Base-by-base conservation (phyloP, 2,888 invertebrate genomes). In the Drosophila greeni region DNA sequence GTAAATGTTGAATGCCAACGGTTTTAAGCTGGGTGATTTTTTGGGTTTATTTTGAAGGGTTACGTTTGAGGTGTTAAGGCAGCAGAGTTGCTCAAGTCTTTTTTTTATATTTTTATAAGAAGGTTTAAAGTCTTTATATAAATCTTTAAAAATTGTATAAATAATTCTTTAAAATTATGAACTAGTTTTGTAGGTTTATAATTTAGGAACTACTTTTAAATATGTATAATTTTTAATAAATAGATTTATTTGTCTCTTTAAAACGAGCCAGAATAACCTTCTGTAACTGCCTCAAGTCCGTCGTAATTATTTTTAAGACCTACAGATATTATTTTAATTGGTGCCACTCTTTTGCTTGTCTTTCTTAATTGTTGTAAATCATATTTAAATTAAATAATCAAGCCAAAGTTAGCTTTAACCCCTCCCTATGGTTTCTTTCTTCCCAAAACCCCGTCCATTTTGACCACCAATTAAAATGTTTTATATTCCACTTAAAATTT, bases 401-500 rank as follows among this genome's bases (percentile, higher is more conserved):
- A 11, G 23, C 1, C 5, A 5, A 7, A 5, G 23, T 3, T 33
- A 9, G 18, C 4, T n/a, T n/a, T 14, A 33, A 20, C 8, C 39
- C 26, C n/a, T 49, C 11, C 14, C 3, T 1, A 5, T 3, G 6
- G 14, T n/a, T 6, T 43, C 31, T n/a, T 6, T 43, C 31, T 20
- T 2, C 0, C 3, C 18, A 4, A 1, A 34, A 36, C 2, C 7
- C 9, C 23, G 9, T 39, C 0, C 1, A 57, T 43, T 37, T 43
- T 43, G 1, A 6, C 1, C 4, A 9, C 16, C 16, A 39, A 20
- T 49, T 37, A 51, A 49, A 56, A 49, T 76, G 71, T 64, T 56
- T 73, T 56, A 43, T 23, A 34, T 48, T 9, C 12, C 11, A 55
- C 43, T 61, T 56, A 66, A 65, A 54, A 24, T 72, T 82, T 67